Evolutionary conservation across 2,888 invertebrate genomes (phyloP), one percentile per base, ranked within the genome.

Genomic region (Orchesella flavescens): DNA sequence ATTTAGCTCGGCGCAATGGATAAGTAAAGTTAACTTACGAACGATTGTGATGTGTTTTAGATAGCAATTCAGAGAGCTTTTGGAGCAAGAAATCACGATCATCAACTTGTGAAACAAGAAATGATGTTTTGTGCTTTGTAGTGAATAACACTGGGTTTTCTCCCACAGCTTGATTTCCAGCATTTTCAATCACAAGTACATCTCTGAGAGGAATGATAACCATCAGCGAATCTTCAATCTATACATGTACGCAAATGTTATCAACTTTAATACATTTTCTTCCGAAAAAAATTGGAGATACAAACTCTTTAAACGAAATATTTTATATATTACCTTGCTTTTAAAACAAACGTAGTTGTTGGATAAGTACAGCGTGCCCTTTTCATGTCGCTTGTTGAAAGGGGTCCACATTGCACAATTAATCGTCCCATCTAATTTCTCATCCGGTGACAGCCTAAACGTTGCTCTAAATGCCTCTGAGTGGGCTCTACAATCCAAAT

Each of bases 341-440:
- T 96, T 95, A 90, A 98, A 99, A 90, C 99, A 99, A 89, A 98
- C 93, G 90, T 97, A 99, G 91, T 96, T 97, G 89, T 95, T 94
- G 0, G 98, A 98, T 69, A 99, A 91, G 90, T 95, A 99, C 89
- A 99, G 92, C 87, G 94, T 93, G 17, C 99, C 99, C 91, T 94
- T 93, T 79, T 95, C 95, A 89, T 96, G 94, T 87, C 94, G 93
- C 90, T 97, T 97, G 89, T 97, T 96, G 90, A 96, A 99, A 0
- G 98, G 98, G 1, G 98, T 97, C 95, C 97, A 97, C 76, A 99
- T 91, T 12, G 95, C 94, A 76, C 84, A 85, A 89, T 97, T 96
- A 89, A 96, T 95, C 63, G 95, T 94, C 0, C 99, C 99, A 91
- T 99, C 99, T 82, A 99, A 91, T 90, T 97, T 97, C 91, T 99